A percentile compares a stretch with the other conserved stretches of the same genome.
These are phyloP conservation scores for Anguilla megastoma DNA, from an alignment of 2,797 vertebrate genomes.

Conservation along the genomic window DNA sequence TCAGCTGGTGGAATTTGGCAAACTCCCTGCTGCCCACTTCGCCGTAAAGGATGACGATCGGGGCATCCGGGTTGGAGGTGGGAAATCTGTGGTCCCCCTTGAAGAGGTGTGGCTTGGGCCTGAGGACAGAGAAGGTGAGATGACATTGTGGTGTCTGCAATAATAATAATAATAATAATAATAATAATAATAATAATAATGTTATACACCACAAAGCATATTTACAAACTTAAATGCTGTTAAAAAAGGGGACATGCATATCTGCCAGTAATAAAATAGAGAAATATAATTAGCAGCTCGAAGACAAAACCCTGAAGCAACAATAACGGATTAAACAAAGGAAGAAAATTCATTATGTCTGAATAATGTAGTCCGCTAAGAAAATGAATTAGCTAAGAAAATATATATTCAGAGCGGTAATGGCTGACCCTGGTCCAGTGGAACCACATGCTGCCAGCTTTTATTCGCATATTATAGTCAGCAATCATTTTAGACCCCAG, in stretches of 20 bases:
- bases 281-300: neutral
- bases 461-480: neutral
- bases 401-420: no score
- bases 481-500: neutral
- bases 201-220: neutral
- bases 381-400: no score
- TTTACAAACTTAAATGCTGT: neutral
- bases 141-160: neutral
- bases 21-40: constrained; percentile 85
- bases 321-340: neutral
- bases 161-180: neutral
- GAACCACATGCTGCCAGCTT: neutral
- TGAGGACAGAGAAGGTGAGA: constrained; percentile 56
- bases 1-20: constrained; percentile 75
- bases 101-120: constrained; percentile 89
- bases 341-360: neutral
- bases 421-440: no score
- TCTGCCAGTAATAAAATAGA: neutral
- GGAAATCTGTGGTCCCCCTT: constrained; percentile 93
- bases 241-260: neutral
- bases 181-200: neutral
- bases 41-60: constrained; percentile 88
- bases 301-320: neutral
- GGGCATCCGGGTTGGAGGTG: constrained; percentile 73
- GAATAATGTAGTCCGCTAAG: no score